These are phyloP conservation scores for Drosophila tanythrix DNA, from an alignment of 2,888 invertebrate genomes.

Conservation along the genomic window DNA sequence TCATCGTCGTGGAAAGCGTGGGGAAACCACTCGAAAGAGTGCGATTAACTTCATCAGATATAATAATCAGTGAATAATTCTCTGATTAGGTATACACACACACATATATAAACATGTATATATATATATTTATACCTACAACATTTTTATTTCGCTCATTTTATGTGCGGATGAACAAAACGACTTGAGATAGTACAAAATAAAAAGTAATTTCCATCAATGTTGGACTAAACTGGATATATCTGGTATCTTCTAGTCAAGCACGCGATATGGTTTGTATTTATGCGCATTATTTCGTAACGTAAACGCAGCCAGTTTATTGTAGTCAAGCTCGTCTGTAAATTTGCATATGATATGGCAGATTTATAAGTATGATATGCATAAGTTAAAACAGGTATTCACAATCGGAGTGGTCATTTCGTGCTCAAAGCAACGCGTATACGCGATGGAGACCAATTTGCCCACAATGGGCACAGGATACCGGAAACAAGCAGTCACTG, in stretches of 20 bases:
- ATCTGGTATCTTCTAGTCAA: conserved; percentile 1
- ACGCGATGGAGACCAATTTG: conserved; percentile 18
- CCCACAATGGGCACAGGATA: conserved; percentile 30
- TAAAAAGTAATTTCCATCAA: not conserved
- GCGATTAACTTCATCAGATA: not conserved
- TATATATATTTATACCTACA: not conserved
- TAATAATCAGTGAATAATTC: not conserved
- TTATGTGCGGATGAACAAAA: not conserved
- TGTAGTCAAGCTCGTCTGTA: not conserved
- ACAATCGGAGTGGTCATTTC: not conserved
- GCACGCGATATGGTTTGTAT: not conserved
- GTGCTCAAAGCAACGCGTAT: conserved; percentile 12
- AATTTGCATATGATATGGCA: conserved; percentile 1
- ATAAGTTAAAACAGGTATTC: conserved; percentile 9
- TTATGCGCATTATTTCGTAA: not conserved
- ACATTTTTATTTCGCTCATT: not conserved
- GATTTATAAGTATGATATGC: not conserved
- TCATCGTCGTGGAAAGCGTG: not conserved
- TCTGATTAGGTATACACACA: not conserved
- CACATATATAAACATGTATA: not conserved
- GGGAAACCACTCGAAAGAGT: not conserved
- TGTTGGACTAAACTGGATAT: not conserved
- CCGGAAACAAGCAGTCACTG: not conserved
- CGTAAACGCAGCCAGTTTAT: not conserved
- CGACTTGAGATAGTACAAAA: not conserved